Conservation (phyloP, 2,797 vertebrate genomes). For the Jordanella pulchra region DNA sequence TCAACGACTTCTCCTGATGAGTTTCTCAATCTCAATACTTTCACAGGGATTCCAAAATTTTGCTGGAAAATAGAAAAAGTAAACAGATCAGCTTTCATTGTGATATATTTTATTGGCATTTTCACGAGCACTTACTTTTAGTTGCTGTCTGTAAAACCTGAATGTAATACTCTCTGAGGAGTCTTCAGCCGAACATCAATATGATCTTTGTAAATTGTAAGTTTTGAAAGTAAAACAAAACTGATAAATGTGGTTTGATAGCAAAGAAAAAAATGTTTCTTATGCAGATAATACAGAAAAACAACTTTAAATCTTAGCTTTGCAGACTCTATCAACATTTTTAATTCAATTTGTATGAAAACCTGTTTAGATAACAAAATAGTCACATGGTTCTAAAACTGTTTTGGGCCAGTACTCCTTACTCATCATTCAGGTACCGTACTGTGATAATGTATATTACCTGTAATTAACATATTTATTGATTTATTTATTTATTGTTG, state of each 20-base stretch:
- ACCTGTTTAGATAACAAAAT: background rate
- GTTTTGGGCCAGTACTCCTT: no score
- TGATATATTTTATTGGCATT: conserved; percentile 67
- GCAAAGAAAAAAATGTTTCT: no score
- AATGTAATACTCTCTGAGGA: conserved; percentile 52
- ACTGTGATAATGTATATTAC: no score
- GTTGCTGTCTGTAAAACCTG: conserved; percentile 59
- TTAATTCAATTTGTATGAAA: background rate
- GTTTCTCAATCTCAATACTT: conserved; percentile 33
- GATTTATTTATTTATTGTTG: no score
- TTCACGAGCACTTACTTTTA: conserved; percentile 57
- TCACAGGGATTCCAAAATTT: conserved; percentile 45
- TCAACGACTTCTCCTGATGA: conserved; percentile 47
- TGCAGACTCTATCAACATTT: background rate
- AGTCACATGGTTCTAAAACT: no score
- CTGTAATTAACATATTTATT: no score
- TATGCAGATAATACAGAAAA: background rate
- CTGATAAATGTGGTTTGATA: no score
- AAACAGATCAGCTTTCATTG: conserved; percentile 64
- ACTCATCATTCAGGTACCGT: no score
- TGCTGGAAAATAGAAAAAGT: conserved; percentile 64
- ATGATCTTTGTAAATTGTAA: conserved; percentile 47
- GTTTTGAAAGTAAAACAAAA: background rate
- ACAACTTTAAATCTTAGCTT: background rate
- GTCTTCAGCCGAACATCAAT: conserved; percentile 35